Base-by-base conservation (phyloP, 2,797 vertebrate genomes). In the Anableps anableps region DNA sequence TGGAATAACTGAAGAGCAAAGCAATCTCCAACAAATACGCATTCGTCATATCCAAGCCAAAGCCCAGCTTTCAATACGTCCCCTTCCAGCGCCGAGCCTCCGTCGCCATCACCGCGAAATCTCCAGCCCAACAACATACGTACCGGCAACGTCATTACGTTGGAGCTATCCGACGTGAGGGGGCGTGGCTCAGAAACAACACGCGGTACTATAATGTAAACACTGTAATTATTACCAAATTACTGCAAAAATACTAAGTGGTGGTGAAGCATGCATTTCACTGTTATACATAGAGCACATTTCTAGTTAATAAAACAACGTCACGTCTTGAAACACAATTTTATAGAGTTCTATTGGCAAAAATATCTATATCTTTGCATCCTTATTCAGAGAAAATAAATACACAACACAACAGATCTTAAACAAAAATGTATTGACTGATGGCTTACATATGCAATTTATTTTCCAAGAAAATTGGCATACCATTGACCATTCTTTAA, bases 361-460 rank as follows among this genome's bases (percentile, higher is more conserved):
- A 68, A 66, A 71, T n/a, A 45, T 45, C 14, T n/a, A 1, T 16
- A 17, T 47, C 7, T 72, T 4, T 72, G 68, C 43, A 47, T 29
- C 4, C 11, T 13, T 64, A 13, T 34, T 36, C 16, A 3, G 26
- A 11, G 43, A 72, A 26, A 75, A 89, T 85, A 90, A 94, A 92
- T 92, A 93, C 94, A 90, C 90, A 93, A 93, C 90, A 94, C 91
- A 86, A 82, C 85, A 91, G 81, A 82, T 94, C 93, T 95, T 95
- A 95, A 94, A 95, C 93, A 96, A 95, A 92, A 88, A 94, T 96
- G 94, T 95, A 95, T 96, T 95, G 94, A 95, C 93, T 93, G 91
- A 95, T 95, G 94, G 93, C 92, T 95, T 95, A 95, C 95, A 96
- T 94, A 95, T 95, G 93, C 93, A 94, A 94, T 93, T 94, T 93